A percentile compares a stretch with the other conserved stretches of the same genome.
phyloP scores from a whole-genome alignment of 2,888 invertebrate genomes.

The Hyles lineata region DNA sequence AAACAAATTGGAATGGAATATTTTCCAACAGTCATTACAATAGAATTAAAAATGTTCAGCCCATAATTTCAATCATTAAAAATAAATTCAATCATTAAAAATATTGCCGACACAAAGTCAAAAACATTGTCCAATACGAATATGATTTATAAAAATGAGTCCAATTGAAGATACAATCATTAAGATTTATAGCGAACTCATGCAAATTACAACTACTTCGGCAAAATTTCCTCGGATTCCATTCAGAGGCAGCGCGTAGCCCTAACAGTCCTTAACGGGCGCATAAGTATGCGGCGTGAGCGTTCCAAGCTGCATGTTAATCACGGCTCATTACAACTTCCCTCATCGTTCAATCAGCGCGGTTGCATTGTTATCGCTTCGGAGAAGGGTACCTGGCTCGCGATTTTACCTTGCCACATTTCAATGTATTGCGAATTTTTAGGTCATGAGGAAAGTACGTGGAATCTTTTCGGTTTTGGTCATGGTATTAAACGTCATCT shows the following conservation, averaged over 20 bases:
- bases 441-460: neutral
- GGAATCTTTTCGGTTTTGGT: neutral
- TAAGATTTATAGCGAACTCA: too few relatives aligned
- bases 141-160: too few relatives aligned
- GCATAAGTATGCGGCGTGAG: conserved; percentile 20
- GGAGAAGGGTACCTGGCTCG: conserved; percentile 45
- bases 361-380: conserved; percentile 57
- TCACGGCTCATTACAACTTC: conserved; percentile 52
- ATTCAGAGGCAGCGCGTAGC: neutral
- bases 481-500: neutral
- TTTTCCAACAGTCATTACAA: too few relatives aligned
- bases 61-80: too few relatives aligned
- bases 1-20: too few relatives aligned
- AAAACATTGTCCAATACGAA: too few relatives aligned
- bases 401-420: neutral
- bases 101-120: too few relatives aligned
- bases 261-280: neutral
- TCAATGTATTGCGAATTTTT: neutral
- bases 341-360: conserved; percentile 48
- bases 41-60: too few relatives aligned
- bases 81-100: too few relatives aligned
- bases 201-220: too few relatives aligned
- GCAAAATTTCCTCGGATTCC: neutral
- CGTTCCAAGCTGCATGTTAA: conserved; percentile 54
- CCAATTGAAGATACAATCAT: too few relatives aligned